Evolutionary conservation across 2,113 vertebrate species (phyloP).

Genomic region (Sorex fumeus): DNA sequence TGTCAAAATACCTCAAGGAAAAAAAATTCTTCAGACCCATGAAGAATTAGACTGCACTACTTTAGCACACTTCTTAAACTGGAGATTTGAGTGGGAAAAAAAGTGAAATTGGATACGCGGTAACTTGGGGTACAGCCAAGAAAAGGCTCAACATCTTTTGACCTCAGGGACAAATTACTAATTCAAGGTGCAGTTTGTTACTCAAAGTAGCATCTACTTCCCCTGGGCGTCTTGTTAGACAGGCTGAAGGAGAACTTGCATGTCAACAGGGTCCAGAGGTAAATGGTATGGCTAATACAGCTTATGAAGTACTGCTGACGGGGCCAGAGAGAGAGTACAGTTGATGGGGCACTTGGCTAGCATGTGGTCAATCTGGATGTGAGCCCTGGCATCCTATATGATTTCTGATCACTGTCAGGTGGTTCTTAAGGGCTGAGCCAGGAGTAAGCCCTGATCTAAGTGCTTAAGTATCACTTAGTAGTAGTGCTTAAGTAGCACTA

Average conservation of each 20-base stretch:
- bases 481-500: too few species aligned
- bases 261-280: neutral
- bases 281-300: neutral
- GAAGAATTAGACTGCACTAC: neutral
- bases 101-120: neutral
- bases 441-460: too few species aligned
- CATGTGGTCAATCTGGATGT: too few species aligned
- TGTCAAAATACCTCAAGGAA: neutral
- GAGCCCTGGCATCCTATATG: too few species aligned
- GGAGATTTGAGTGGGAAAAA: neutral
- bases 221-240: neutral
- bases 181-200: neutral
- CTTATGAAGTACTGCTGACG: neutral
- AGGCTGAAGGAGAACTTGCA: neutral
- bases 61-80: neutral
- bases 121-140: neutral
- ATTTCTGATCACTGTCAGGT: too few species aligned
- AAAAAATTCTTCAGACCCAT: neutral
- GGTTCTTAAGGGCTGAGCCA: too few species aligned
- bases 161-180: neutral
- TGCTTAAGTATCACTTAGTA: too few species aligned
- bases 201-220: neutral
- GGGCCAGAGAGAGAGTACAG: too few species aligned
- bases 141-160: neutral
- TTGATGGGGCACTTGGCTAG: too few species aligned